These are phyloP conservation scores for Lysandra bellargus DNA, from an alignment of 2,888 invertebrate genomes.

Conservation along the genomic window DNA sequence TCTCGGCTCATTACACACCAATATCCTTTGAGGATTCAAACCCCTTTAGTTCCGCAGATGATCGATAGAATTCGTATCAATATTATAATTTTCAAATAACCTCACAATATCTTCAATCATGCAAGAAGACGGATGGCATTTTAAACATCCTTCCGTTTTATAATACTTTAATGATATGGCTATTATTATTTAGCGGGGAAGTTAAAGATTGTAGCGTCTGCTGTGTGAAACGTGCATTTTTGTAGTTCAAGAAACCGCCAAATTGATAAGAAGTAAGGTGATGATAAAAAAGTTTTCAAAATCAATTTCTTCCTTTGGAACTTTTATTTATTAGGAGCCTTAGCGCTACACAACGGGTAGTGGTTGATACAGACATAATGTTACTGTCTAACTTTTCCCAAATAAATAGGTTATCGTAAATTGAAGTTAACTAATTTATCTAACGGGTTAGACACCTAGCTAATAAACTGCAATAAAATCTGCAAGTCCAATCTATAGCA, in stretches of 20 bases:
- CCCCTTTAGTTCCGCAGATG: background rate
- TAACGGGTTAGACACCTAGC: too few species aligned
- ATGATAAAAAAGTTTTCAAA: too few species aligned
- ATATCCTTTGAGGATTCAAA: slow-evolving; percentile 11
- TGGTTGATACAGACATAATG: too few species aligned
- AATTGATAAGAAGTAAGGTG: too few species aligned
- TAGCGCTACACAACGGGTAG: too few species aligned
- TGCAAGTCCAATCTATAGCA: background rate
- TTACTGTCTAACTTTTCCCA: too few species aligned
- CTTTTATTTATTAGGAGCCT: too few species aligned
- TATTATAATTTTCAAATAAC: slow-evolving; percentile 1
- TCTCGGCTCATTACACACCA: slow-evolving; percentile 9
- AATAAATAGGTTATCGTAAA: too few species aligned
- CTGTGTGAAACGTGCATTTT: too few species aligned
- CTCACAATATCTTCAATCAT: background rate
- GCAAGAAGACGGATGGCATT: slow-evolving; percentile 5
- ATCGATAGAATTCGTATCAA: background rate
- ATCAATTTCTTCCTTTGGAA: too few species aligned
- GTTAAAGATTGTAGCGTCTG: background rate
- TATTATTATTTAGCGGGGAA: background rate
- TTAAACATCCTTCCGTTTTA: background rate
- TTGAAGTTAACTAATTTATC: too few species aligned
- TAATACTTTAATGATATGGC: background rate
- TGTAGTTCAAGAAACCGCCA: background rate
- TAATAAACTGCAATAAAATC: too few species aligned